These are phyloP conservation scores for Brachyptera putata DNA, from an alignment of 2,888 invertebrate genomes.

Conservation along the genomic window DNA sequence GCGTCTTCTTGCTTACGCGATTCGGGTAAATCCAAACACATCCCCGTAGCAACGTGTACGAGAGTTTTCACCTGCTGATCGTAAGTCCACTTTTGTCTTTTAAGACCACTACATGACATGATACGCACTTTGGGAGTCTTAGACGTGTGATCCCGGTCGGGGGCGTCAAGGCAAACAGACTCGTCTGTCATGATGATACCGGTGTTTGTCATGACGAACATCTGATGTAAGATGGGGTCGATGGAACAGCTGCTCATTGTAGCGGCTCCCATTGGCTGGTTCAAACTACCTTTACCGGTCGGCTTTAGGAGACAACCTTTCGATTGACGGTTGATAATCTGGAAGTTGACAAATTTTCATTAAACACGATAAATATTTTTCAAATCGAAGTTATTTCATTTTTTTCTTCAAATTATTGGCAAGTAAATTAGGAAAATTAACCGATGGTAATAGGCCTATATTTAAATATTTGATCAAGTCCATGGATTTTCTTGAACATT, in stretches of 20 bases:
- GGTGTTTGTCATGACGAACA: slow-evolving; percentile 65
- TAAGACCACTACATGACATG: slow-evolving; percentile 64
- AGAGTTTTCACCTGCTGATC: slow-evolving; percentile 50
- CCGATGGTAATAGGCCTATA: too few relatives aligned
- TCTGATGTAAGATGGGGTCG: slow-evolving; percentile 55
- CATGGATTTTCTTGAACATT: too few relatives aligned
- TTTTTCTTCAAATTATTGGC: too few relatives aligned
- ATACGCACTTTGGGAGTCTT: slow-evolving; percentile 57
- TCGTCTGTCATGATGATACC: slow-evolving; percentile 83
- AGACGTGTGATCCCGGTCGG: slow-evolving; percentile 44
- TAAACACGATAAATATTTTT: too few relatives aligned
- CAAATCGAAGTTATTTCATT: too few relatives aligned
- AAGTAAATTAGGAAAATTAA: too few relatives aligned
- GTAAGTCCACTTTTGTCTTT: slow-evolving; percentile 68
- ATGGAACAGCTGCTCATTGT: slow-evolving; percentile 59
- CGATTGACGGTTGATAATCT: slow-evolving; percentile 53
- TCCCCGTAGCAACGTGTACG: slow-evolving; percentile 51
- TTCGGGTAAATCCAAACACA: slow-evolving; percentile 54
- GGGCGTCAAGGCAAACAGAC: slow-evolving; percentile 75
- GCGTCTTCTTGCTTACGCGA: slow-evolving; percentile 48
- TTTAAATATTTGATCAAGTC: too few relatives aligned
- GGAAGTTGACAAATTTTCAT: slow-evolving; percentile 34
- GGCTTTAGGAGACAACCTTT: slow-evolving; percentile 62
- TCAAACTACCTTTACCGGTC: slow-evolving; percentile 54
- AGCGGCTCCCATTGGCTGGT: slow-evolving; percentile 68